These are phyloP conservation scores for Arrhopalites spinosus DNA, from an alignment of 2,888 invertebrate species.

Conservation along the genomic window DNA sequence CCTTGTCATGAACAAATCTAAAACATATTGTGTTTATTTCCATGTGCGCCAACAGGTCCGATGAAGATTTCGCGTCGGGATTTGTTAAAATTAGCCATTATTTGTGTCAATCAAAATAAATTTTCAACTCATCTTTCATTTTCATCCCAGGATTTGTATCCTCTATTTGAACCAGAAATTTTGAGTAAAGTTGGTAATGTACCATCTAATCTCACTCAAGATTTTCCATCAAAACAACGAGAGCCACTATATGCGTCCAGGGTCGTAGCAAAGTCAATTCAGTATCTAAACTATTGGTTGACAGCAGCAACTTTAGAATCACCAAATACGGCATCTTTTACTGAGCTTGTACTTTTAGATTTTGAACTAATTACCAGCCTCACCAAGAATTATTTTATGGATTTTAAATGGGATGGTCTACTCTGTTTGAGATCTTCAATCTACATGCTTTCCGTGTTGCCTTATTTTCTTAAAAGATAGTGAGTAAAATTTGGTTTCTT, in stretches of 20 bases:
- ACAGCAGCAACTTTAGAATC: slow-evolving; percentile 21
- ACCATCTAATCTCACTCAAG: neutral
- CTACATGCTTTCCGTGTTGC: slow-evolving; percentile 29
- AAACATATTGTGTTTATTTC: too few relatives aligned
- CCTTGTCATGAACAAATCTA: neutral
- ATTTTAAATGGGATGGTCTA: slow-evolving; percentile 21
- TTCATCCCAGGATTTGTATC: slow-evolving; percentile 16
- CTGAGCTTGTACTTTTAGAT: slow-evolving; percentile 28
- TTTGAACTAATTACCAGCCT: slow-evolving; percentile 28
- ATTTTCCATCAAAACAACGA: neutral
- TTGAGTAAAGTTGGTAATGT: neutral
- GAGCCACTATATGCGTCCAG: slow-evolving; percentile 5
- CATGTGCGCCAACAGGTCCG: too few relatives aligned
- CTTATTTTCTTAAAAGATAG: slow-evolving; percentile 15
- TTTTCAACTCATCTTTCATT: too few relatives aligned
- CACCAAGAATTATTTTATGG: slow-evolving; percentile 31
- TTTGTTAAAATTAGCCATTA: slow-evolving; percentile 22
- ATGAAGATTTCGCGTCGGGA: slow-evolving; percentile 8
- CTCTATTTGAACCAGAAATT: slow-evolving; percentile 15
- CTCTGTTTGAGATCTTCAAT: slow-evolving; percentile 16
- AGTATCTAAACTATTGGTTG: slow-evolving; percentile 32
- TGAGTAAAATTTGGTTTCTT: slow-evolving; percentile 5
- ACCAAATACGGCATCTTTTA: neutral
- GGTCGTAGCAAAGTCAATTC: slow-evolving; percentile 24
- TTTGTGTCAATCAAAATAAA: slow-evolving; percentile 27